phyloP scores from a whole-genome alignment of 2,797 vertebrate species.

The Emydoidea blandingii region DNA sequence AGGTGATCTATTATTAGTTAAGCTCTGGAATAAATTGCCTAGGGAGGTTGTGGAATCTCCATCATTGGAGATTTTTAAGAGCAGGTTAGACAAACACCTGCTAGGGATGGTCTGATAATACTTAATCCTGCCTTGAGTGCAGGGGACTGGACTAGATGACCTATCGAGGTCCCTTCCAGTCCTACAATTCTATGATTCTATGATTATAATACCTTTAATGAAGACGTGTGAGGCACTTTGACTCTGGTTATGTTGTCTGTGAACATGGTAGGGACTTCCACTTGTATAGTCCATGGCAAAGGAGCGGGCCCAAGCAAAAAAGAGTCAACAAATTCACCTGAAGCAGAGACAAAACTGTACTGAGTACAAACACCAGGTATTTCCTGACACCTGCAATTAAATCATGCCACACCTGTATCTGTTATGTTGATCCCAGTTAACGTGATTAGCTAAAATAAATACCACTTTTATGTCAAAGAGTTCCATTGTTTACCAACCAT shows the following conservation, averaged over 20 bases:
- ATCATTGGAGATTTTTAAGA: not conserved
- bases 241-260: slow-evolving; percentile 24
- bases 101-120: not conserved
- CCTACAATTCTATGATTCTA: not conserved
- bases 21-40: not conserved
- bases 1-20: not conserved
- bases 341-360: not conserved
- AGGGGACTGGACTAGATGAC: not conserved
- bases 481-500: not conserved
- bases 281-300: slow-evolving; percentile 68
- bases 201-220: slow-evolving; percentile 61
- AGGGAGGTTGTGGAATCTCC: not conserved
- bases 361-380: not conserved
- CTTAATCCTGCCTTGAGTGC: not conserved
- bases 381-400: not conserved
- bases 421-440: not conserved
- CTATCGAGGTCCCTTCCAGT: not conserved
- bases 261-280: slow-evolving; percentile 64
- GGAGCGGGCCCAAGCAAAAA: slow-evolving; percentile 24
- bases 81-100: not conserved
- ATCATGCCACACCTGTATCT: not conserved
- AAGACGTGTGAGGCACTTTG: slow-evolving; percentile 70
- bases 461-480: not conserved
- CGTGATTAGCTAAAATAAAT: not conserved
- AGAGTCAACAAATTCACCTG: slow-evolving; percentile 68